These are phyloP conservation scores for Herpailurus yagouaroundi DNA, from an alignment of 2,113 vertebrate genomes.

Conservation along the genomic window DNA sequence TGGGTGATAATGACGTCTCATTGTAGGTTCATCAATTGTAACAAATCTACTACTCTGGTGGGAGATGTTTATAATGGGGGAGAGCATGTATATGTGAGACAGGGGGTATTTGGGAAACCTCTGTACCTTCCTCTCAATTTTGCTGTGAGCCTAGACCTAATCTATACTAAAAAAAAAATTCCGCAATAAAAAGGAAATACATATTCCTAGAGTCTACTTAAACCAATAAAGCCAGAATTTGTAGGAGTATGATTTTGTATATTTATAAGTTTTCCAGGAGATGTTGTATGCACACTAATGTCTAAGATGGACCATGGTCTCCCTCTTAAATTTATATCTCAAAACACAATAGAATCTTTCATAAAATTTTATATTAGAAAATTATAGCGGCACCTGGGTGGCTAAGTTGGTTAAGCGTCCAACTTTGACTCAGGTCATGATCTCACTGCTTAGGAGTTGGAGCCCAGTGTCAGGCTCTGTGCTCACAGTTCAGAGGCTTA, in stretches of 20 bases:
- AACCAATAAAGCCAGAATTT: not conserved
- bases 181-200: not conserved
- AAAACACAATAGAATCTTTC: not conserved
- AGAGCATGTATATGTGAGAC: not conserved
- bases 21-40: not conserved
- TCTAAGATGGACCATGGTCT: not conserved
- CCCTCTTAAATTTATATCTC: not conserved
- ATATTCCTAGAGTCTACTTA: not conserved
- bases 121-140: not conserved
- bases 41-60: not conserved
- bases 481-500: too few relatives aligned
- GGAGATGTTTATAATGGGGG: not conserved
- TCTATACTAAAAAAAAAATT: not conserved
- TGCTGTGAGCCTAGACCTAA: not conserved
- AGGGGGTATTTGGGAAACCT: not conserved
- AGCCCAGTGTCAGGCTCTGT: too few relatives aligned
- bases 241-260: not conserved
- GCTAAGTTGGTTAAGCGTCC: too few relatives aligned
- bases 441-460: too few relatives aligned
- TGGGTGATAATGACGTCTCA: not conserved
- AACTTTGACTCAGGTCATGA: too few relatives aligned
- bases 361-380: not conserved
- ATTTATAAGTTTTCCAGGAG: not conserved
- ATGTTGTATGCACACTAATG: not conserved
- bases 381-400: not conserved